Conservation (phyloP, 1,140 invertebrate species). For the Drosophila ogumai region DNA sequence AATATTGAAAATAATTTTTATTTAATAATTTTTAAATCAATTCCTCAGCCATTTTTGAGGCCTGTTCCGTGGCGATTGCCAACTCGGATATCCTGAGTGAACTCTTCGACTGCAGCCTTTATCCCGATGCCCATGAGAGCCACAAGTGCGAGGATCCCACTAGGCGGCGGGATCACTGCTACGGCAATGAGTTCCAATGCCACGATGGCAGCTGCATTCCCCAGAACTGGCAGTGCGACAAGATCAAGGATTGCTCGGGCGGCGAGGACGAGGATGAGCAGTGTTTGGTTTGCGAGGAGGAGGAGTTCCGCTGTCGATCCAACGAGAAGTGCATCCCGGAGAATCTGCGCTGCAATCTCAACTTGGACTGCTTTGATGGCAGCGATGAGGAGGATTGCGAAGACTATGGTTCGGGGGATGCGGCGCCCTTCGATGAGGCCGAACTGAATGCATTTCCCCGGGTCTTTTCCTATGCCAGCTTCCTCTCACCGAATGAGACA, state of each 20-base stretch:
- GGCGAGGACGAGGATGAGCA: slow-evolving; percentile 88
- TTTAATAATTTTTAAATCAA: background rate
- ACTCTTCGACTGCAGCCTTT: slow-evolving; percentile 87
- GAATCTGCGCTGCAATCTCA: slow-evolving; percentile 91
- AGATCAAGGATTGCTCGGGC: slow-evolving; percentile 87
- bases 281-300: slow-evolving; percentile 87
- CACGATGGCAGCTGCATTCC: slow-evolving; percentile 88
- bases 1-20: background rate
- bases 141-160: slow-evolving; percentile 84
- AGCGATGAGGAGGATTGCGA: slow-evolving; percentile 91
- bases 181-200: slow-evolving; percentile 87
- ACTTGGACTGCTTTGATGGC: slow-evolving; percentile 91
- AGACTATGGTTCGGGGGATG: slow-evolving; percentile 63
- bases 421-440: slow-evolving; percentile 61
- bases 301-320: slow-evolving; percentile 86
- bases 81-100: slow-evolving; percentile 85
- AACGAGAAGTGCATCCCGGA: slow-evolving; percentile 90
- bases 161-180: slow-evolving; percentile 85
- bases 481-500: slow-evolving; percentile 77
- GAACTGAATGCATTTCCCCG: slow-evolving; percentile 75
- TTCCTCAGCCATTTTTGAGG: slow-evolving; percentile 86
- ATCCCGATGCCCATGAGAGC: slow-evolving; percentile 86
- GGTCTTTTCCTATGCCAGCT: slow-evolving; percentile 77
- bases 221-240: slow-evolving; percentile 88
- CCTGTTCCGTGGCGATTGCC: slow-evolving; percentile 87